phyloP scores from a whole-genome alignment of 2,888 invertebrate genomes.

The Lysandra coridon region DNA sequence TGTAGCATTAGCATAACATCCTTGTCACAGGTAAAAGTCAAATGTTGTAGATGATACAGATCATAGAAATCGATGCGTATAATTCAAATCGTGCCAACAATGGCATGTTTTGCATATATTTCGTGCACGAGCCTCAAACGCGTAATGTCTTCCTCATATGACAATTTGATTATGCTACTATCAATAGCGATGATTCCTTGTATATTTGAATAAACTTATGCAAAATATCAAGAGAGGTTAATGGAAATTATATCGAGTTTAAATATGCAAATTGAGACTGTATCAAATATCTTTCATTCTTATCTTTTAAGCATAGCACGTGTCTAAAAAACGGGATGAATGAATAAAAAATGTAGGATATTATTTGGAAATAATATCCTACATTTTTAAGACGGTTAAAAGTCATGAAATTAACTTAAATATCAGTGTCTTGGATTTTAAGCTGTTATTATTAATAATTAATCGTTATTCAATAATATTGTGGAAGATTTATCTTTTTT shows the following conservation, averaged over 20 bases:
- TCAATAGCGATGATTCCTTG: constrained; percentile 30
- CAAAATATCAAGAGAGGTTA: not conserved
- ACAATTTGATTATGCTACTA: constrained; percentile 33
- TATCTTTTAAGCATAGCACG: not conserved
- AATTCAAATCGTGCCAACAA: constrained; percentile 46
- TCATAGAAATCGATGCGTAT: constrained; percentile 40
- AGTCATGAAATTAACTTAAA: no score
- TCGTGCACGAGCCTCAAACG: constrained; percentile 42
- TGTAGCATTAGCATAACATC: constrained; percentile 28
- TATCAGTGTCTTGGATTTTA: no score
- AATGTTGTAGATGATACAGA: constrained; percentile 28
- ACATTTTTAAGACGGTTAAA: no score
- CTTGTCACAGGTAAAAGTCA: constrained; percentile 31
- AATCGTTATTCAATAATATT: no score
- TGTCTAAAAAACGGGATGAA: not conserved
- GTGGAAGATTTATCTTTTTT: no score
- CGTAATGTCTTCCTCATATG: constrained; percentile 32
- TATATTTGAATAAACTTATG: constrained; percentile 6
- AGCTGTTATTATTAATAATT: no score
- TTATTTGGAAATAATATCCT: no score
- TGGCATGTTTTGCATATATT: constrained; percentile 47
- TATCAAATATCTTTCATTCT: not conserved
- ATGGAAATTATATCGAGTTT: not conserved
- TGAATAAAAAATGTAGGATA: no score
- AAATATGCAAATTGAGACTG: not conserved